Conservation (phyloP, 2,113 vertebrate species). For the Macquaria australasica region DNA sequence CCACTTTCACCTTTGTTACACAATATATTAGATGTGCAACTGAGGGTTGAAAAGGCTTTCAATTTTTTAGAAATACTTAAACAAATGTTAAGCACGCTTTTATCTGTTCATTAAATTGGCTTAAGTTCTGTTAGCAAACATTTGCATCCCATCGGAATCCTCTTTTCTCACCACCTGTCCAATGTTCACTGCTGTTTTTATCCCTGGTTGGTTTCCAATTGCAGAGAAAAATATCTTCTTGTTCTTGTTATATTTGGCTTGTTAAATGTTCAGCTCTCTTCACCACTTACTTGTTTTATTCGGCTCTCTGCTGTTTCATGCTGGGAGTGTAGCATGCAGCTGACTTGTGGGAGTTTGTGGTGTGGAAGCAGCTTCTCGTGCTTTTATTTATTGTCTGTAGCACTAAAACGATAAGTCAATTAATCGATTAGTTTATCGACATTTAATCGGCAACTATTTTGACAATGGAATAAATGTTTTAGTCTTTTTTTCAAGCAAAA, state of each 20-base stretch:
- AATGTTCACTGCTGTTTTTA: conserved; percentile 13
- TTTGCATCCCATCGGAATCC: background rate
- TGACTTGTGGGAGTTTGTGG: background rate
- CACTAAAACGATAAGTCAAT: background rate
- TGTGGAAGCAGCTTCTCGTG: background rate
- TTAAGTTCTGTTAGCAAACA: conserved; percentile 9
- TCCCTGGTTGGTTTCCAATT: background rate
- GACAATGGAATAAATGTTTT: background rate
- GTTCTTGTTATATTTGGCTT: conserved; percentile 5
- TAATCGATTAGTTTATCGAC: too few relatives aligned
- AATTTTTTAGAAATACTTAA: background rate
- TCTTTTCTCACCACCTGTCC: conserved; percentile 3
- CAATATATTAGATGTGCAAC: background rate
- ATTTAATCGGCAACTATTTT: background rate
- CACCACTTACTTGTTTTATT: background rate
- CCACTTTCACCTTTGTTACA: background rate
- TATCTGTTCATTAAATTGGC: background rate
- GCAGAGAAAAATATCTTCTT: background rate
- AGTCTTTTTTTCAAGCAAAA: background rate
- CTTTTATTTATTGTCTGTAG: background rate
- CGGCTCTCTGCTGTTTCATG: background rate
- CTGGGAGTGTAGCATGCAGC: background rate
- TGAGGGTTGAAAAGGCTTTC: background rate
- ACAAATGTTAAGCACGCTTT: background rate
- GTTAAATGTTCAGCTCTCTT: conserved; percentile 6